Conservation (phyloP, 2,113 vertebrate species). For the Lamprologus sp. region DNA sequence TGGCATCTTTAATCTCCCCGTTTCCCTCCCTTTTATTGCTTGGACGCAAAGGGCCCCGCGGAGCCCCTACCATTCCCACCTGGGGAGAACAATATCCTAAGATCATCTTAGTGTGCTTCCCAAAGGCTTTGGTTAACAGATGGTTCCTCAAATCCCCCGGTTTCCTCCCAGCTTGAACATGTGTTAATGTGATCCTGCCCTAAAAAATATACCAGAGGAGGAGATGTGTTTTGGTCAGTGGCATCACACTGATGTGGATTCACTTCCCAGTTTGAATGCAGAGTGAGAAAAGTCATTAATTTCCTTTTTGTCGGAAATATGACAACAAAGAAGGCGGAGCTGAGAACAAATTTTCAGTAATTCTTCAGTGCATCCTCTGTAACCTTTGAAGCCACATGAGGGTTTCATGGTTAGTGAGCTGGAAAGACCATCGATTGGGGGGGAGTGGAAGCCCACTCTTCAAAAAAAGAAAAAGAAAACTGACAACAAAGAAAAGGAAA, state of each 20-base stretch:
- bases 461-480: background rate
- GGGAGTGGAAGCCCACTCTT: background rate
- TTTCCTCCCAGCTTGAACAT: conserved; percentile 68
- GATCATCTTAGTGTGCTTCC: conserved; percentile 70
- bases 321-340: background rate
- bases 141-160: conserved; percentile 72
- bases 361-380: background rate
- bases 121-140: conserved; percentile 71
- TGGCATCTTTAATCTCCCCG: conserved; percentile 25
- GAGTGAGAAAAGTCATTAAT: background rate
- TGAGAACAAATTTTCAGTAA: background rate
- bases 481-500: conserved; percentile 16
- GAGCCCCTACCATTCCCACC: conserved; percentile 63
- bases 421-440: background rate
- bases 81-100: conserved; percentile 75
- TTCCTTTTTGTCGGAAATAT: background rate
- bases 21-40: conserved; percentile 37
- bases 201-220: conserved; percentile 16
- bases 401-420: background rate
- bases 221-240: background rate
- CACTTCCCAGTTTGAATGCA: background rate
- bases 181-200: conserved; percentile 58
- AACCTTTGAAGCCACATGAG: background rate
- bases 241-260: background rate
- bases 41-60: background rate